A percentile compares a stretch with the other conserved stretches of the same genome.
Evolutionary conservation across 2,888 invertebrate genomes (phyloP).

Genomic region (Uropetala carovei): DNA sequence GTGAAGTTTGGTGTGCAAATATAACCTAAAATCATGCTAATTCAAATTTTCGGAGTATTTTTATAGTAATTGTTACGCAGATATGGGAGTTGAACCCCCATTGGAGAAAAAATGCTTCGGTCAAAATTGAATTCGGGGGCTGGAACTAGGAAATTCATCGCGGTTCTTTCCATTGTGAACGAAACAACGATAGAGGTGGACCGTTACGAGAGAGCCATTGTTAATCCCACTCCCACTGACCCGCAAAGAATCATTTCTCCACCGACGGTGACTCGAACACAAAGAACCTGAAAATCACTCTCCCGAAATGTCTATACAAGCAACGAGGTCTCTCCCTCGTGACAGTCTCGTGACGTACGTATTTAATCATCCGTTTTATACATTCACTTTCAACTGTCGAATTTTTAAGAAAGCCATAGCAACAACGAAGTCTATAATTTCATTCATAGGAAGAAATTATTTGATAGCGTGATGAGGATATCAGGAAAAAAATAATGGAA

Average conservation of each 20-base stretch:
- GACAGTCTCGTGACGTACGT: background rate
- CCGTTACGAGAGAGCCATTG: slow-evolving; percentile 61
- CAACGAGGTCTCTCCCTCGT: background rate
- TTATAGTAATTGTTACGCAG: no score
- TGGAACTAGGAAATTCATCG: slow-evolving; percentile 48
- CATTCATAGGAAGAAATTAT: no score
- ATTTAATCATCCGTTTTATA: no score
- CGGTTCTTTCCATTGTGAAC: slow-evolving; percentile 51
- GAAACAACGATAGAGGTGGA: slow-evolving; percentile 62
- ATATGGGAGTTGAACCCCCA: background rate
- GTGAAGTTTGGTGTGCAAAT: no score
- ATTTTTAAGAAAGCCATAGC: no score
- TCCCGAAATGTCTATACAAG: background rate
- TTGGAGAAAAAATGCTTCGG: slow-evolving; percentile 22
- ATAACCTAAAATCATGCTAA: no score
- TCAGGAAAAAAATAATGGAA: no score
- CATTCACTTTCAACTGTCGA: no score
- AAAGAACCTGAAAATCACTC: slow-evolving; percentile 55
- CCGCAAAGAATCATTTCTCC: slow-evolving; percentile 60
- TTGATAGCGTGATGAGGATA: no score
- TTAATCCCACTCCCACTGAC: slow-evolving; percentile 55
- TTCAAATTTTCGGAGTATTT: no score
- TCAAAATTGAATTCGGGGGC: slow-evolving; percentile 57
- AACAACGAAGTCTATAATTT: no score
- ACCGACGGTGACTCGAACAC: slow-evolving; percentile 11